Evolutionary conservation across 2,113 vertebrate genomes (phyloP), one percentile per base, ranked within the genome.

Genomic region (Typhlomys cinereus): DNA sequence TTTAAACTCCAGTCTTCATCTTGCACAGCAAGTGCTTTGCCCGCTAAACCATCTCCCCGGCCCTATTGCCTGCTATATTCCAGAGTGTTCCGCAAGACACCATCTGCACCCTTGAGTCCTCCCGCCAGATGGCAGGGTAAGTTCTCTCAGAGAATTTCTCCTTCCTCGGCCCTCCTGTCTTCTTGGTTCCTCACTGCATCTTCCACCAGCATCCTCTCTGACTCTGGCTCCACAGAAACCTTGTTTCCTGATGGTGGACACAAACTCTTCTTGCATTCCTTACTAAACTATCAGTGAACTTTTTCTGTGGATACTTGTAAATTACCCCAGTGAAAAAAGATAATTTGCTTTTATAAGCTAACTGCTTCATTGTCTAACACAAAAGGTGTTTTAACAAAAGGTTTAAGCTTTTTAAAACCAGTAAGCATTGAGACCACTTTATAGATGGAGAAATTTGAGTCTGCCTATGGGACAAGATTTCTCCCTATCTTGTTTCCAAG

Each of bases 321-420:
- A 79, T 87, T 74, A 84, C 17, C 14, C 27, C 36, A 85, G 62
- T 52, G 31, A 95, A 54, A 76, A 5, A 52, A 94, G 90, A 73
- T 25, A 82, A 27, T 73, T 87, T 44, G 11, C 36, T 85, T 93
- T 84, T 86, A 27, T 92, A 82, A 90, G 59, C 71, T 85, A 61
- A 1, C 52, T 54, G 31, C 41, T 46, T 89, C n/a, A 34, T 91
- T 92, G 48, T 83, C n/a, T 90, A 92, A 52, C 34, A 88, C 61
- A 91, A 90, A 92, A 23, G 21, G 25, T 39, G 79, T 95, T 89
- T 88, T 80, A 92, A 57, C 62, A 44, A 93, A 3, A 73, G 18
- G 34, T 50, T 71, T 92, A 48, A 61, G 36, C 91, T 21, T 90
- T 67, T 89, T 88, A 61, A 85, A 89, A 64, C 57, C 59, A 74